These are phyloP conservation scores for Allygus modestus DNA, from an alignment of 2,888 invertebrate species.

Conservation along the genomic window DNA sequence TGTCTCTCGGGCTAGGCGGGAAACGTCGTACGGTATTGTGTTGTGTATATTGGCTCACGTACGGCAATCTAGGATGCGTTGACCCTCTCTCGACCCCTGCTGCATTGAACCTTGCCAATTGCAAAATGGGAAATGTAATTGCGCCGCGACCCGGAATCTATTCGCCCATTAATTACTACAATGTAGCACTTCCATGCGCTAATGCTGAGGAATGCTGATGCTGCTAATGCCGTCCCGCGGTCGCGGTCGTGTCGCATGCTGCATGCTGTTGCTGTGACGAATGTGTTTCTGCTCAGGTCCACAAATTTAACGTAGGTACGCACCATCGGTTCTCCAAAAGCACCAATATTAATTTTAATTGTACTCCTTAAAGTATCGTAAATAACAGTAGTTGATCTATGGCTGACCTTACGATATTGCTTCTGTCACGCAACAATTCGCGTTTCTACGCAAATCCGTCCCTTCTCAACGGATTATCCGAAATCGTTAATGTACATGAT, in stretches of 20 bases:
- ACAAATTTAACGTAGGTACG: too few relatives aligned
- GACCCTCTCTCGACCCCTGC: conserved; percentile 11
- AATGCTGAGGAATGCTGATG: conserved; percentile 29
- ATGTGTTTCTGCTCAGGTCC: too few relatives aligned
- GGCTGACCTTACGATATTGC: too few relatives aligned
- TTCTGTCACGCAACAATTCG: too few relatives aligned
- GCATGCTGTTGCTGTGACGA: not conserved
- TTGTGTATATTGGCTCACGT: conserved; percentile 54
- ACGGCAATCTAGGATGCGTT: conserved; percentile 45
- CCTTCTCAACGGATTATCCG: too few relatives aligned
- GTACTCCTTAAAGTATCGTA: too few relatives aligned
- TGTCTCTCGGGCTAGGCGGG: not conserved
- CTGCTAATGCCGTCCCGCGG: not conserved
- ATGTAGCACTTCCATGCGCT: conserved; percentile 35
- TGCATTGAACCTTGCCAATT: conserved; percentile 48
- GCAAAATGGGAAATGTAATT: conserved; percentile 56
- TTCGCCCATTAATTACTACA: conserved; percentile 50
- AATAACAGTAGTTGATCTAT: too few relatives aligned
- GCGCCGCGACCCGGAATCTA: conserved; percentile 45
- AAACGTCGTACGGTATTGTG: not conserved
- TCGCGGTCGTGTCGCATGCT: not conserved
- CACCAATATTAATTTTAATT: too few relatives aligned
- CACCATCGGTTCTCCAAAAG: too few relatives aligned
- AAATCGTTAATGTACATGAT: too few relatives aligned
- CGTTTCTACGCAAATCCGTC: too few relatives aligned